Percentiles rank a stretch among this genome's conserved stretches.
Evolutionary conservation across 2,888 invertebrate genomes (phyloP).

Genomic region (Agrenia bidenticulata): DNA sequence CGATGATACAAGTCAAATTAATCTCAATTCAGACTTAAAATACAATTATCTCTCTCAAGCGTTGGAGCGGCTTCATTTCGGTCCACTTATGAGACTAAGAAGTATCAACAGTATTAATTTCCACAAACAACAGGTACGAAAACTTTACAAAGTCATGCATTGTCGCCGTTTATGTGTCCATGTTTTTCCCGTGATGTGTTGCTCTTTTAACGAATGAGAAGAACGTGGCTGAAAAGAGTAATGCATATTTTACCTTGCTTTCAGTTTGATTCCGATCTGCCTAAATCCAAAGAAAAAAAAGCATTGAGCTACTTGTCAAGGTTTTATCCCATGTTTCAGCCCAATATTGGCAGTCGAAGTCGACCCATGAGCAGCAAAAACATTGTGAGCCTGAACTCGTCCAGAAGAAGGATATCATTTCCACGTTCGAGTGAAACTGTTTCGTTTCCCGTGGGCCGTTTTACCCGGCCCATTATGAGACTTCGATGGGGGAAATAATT

Average conservation of each 20-base stretch:
- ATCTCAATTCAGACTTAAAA: no score
- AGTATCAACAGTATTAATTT: not conserved
- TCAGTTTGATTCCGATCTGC: conserved; percentile 1
- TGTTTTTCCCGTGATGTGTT: no score
- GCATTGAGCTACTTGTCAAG: conserved; percentile 13
- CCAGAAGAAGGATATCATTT: not conserved
- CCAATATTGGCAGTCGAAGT: not conserved
- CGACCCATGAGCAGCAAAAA: not conserved
- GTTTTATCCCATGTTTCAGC: conserved; percentile 11
- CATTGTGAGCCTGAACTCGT: not conserved
- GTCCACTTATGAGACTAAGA: conserved; percentile 1
- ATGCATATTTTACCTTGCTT: conserved; percentile 3
- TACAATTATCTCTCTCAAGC: not conserved
- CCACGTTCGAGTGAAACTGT: not conserved
- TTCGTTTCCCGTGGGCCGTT: conserved; percentile 6
- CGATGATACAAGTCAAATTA: no score
- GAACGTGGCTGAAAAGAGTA: not conserved
- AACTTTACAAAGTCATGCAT: no score
- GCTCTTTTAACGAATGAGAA: no score
- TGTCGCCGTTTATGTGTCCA: no score
- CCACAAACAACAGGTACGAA: no score
- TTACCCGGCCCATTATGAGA: conserved; percentile 22
- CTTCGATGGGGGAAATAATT: conserved; percentile 39
- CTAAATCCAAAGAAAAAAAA: conserved; percentile 4
- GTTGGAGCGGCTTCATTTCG: conserved; percentile 7